Base-by-base conservation (phyloP, 2,113 vertebrate species). In the Trogon surrucura region DNA sequence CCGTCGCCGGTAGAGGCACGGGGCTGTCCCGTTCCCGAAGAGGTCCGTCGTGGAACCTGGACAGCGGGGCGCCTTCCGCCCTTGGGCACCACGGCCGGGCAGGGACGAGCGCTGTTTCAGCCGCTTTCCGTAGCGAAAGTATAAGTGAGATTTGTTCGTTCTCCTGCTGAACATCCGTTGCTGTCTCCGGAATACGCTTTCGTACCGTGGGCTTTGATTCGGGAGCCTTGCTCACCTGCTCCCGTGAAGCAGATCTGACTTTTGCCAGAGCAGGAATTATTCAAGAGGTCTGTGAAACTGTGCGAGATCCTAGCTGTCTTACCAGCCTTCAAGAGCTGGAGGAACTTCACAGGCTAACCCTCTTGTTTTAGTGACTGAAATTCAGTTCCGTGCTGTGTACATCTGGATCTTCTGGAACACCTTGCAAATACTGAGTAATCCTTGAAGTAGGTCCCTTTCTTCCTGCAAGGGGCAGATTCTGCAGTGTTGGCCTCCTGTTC, bases 61-160 rank as follows among this genome's bases (percentile, higher is more conserved):
- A 26, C 45, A 2, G 32, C 6, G 74, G 34, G 26, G 11, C 26
- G 23, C 16, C 19, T 22, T 38, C 22, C 30, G 25, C 5, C 57
- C 11, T 1, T 4, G 51, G 19, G 56, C 16, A 2, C 16, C 6
- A 25, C 15, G 2, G 60, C 3, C 2, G 6, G 75, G 18, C 48
- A 0, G 38, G 13, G 22, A 41, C 65, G 0, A 27, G 29, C 22
- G 30, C 47, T 13, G 71, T 16, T 41, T 13, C 10, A 6, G 0
- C 20, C 5, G 8, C 5, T 9, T 41, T 6, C 9, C 26, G 0
- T 9, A 17, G 36, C 6, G 15, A 1, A 10, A 27, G 18, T 1
- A 25, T 64, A 34, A 48, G 3, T 11, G 5, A 20, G n/a, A 6
- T 34, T 16, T 7, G 32, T 45, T 32, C 17, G 4, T 5, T 85